phyloP scores from a whole-genome alignment of 2,113 vertebrate species.

The Uropsilus gracilis region DNA sequence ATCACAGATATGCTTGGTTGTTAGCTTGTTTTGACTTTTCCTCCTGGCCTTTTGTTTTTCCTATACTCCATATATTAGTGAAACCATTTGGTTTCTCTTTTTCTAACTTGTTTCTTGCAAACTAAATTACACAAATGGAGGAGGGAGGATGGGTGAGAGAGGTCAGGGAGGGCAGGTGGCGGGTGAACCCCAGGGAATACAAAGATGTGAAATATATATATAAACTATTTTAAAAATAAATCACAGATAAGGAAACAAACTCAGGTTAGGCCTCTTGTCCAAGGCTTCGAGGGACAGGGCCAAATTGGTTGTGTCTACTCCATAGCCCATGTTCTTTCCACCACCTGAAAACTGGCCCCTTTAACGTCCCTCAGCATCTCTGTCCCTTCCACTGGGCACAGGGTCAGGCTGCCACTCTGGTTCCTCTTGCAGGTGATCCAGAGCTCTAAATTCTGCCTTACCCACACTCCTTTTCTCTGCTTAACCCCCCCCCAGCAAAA shows the following conservation, averaged over 20 bases:
- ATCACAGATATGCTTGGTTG: no score
- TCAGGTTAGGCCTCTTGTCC: background rate
- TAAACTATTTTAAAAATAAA: no score
- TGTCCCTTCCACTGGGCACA: background rate
- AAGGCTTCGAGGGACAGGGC: background rate
- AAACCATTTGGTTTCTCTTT: no score
- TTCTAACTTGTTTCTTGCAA: no score
- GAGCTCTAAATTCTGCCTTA: background rate
- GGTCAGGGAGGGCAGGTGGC: no score
- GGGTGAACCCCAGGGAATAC: no score
- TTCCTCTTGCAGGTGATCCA: background rate
- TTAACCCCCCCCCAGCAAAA: constrained; percentile 90
- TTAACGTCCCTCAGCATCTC: background rate
- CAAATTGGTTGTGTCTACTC: background rate
- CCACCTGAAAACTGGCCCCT: background rate
- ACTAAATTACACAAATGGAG: no score
- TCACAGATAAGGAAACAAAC: background rate
- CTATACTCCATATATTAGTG: no score
- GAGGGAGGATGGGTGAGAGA: no score
- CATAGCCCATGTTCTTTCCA: background rate
- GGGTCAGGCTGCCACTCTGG: background rate
- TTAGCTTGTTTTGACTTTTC: no score
- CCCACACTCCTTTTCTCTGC: background rate
- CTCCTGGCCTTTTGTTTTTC: no score
- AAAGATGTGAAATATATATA: no score